These are phyloP conservation scores for Aptenodytes forsteri DNA, from an alignment of 2,113 vertebrate species.

Conservation along the genomic window DNA sequence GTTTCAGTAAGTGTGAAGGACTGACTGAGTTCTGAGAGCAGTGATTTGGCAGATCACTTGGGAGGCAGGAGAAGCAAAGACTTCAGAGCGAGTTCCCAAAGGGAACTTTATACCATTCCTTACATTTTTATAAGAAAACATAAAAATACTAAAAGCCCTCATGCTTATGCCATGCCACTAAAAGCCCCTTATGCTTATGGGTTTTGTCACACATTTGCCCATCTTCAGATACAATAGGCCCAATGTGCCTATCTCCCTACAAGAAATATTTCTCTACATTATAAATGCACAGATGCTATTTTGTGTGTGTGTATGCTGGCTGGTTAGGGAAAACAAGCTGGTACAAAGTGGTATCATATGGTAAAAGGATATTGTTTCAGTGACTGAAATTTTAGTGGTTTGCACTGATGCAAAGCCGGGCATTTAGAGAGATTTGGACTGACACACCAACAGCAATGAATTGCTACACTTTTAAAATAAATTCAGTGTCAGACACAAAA, in stretches of 20 bases:
- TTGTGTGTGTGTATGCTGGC: not conserved
- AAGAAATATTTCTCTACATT: not conserved
- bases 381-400: not conserved
- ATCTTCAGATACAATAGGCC: not conserved
- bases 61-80: not conserved
- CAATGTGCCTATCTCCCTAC: fast-evolving
- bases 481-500: not conserved
- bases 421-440: not conserved
- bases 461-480: not conserved
- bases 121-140: not conserved
- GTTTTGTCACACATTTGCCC: not conserved
- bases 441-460: not conserved
- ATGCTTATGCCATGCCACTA: not conserved
- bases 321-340: not conserved
- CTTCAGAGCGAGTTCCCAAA: not conserved
- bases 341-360: not conserved
- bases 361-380: not conserved
- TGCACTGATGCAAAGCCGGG: not conserved
- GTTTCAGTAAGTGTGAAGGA: not conserved
- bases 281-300: not conserved
- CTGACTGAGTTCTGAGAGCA: not conserved
- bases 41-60: not conserved
- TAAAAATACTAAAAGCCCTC: not conserved
- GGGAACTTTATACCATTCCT: not conserved
- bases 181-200: too few relatives aligned